Percentiles rank a stretch among this genome's conserved stretches.
These are phyloP conservation scores for Antitype chi DNA, from an alignment of 2,888 invertebrate species.

Conservation along the genomic window DNA sequence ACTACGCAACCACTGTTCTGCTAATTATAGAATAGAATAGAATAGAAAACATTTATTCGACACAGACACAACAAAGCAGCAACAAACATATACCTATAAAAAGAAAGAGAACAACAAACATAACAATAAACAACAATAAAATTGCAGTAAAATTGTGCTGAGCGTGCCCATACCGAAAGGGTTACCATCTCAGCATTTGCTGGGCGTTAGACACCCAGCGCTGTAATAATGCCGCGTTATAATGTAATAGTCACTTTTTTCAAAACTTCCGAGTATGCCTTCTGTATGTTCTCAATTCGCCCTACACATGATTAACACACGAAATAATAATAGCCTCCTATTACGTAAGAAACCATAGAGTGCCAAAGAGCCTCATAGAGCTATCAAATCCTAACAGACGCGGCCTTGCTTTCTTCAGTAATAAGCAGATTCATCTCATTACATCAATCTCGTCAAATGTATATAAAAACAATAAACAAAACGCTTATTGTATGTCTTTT, in stretches of 20 bases:
- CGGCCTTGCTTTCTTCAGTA: conserved; percentile 67
- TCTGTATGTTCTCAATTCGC: background rate
- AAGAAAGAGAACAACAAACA: too few species aligned
- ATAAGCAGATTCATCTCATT: conserved; percentile 54
- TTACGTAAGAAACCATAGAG: conserved; percentile 24
- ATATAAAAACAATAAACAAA: conserved; percentile 77
- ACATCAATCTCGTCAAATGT: conserved; percentile 64
- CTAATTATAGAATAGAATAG: too few species aligned
- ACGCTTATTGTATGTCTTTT: conserved; percentile 69
- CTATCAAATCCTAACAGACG: conserved; percentile 28
- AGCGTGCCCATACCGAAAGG: too few species aligned
- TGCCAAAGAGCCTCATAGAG: conserved; percentile 35
- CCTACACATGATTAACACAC: conserved; percentile 21
- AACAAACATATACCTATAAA: too few species aligned
- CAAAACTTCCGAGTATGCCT: background rate
- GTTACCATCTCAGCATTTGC: too few species aligned
- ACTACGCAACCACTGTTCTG: too few species aligned
- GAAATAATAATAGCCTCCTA: conserved; percentile 5
- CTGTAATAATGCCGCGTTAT: too few species aligned
- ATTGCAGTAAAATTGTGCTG: too few species aligned
- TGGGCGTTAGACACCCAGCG: too few species aligned
- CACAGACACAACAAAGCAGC: too few species aligned
- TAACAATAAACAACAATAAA: too few species aligned
- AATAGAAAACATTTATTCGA: too few species aligned
- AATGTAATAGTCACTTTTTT: background rate